phyloP scores from a whole-genome alignment of 92 coral and sea anemone species.

The Palythoa caribaeorum region DNA sequence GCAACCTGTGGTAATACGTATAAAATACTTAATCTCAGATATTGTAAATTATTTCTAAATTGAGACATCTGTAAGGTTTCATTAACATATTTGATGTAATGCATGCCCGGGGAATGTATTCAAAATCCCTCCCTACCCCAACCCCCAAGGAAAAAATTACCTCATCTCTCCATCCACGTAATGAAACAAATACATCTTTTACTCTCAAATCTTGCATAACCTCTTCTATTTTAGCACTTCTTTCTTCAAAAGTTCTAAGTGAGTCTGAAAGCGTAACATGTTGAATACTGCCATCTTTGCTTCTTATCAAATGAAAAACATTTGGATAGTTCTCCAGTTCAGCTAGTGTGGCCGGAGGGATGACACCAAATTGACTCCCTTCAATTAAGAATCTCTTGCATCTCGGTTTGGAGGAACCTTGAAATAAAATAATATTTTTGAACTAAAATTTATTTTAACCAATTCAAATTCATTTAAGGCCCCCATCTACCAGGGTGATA shows the following conservation, averaged over 20 bases:
- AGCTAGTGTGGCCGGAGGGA: slow-evolving; percentile 73
- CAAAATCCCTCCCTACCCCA: neutral
- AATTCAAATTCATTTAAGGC: no score
- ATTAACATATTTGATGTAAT: no score
- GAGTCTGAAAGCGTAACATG: slow-evolving; percentile 71
- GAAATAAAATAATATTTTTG: neutral
- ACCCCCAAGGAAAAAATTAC: slow-evolving; percentile 27
- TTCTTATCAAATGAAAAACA: slow-evolving; percentile 64
- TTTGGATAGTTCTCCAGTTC: slow-evolving; percentile 66
- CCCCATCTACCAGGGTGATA: no score
- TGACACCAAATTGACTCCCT: slow-evolving; percentile 80
- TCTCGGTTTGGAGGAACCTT: slow-evolving; percentile 80
- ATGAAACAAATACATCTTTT: slow-evolving; percentile 68
- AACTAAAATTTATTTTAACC: neutral
- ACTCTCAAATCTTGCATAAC: slow-evolving; percentile 84
- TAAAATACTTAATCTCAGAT: no score
- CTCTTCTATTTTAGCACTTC: slow-evolving; percentile 74
- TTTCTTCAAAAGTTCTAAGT: slow-evolving; percentile 77
- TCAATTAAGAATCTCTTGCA: slow-evolving; percentile 86
- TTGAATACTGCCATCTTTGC: slow-evolving; percentile 52
- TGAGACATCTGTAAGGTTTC: no score
- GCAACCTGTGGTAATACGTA: no score
- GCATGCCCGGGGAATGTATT: no score
- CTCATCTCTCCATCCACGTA: slow-evolving; percentile 98
- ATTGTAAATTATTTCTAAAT: no score